Base-by-base conservation (phyloP, 2,888 invertebrate genomes). In the Sclerodermus sp. region DNA sequence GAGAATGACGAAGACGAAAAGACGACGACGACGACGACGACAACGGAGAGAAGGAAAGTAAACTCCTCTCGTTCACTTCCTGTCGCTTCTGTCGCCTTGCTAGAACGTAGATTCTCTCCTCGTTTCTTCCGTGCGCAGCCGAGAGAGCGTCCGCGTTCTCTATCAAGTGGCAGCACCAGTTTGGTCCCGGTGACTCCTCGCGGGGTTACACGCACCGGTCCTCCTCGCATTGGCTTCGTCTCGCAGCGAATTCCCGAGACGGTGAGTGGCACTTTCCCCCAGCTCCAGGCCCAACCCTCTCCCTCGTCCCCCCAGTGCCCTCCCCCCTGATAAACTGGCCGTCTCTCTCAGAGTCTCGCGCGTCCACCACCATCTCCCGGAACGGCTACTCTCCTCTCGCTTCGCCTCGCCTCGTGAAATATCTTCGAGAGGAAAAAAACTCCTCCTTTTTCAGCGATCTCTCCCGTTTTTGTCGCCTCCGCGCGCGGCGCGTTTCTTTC, bases 121-220 rank as follows among this genome's bases (percentile, higher is more conserved):
- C 71, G 73, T 71, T 75, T 73, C 74, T 73, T 74, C 71, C 70
- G 62, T 71, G 67, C 66, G 67, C 67, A 67, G 69, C 61, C 58
- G 66, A 64, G 56, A 60, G 60, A 60, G 58, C 57, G 51, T 40
- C 53, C 48, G 52, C 52, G 49, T 49, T 47, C 51, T 55, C 52
- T 59, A 51, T 58, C 43, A 42, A 52, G 66, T 49, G 68, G 70
- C 72, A 69, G 71, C 73, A 72, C 70, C 68, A 66, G 67, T 68
- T 68, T 70, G 68, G 66, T 66, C 49, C 54, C 36, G 32, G 45
- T 40, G 49, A 14, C 34, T 12, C 12, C 14, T 14, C 34, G 4
- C 34, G 14, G 12, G 31, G 3, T 12, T 13, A 14, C 10, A 4
- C 34, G 4, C 34, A 12, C 34, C 14, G 12, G 3, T 12, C 4